A percentile compares a stretch with the other conserved stretches of the same genome.
phyloP scores from a whole-genome alignment of 2,888 invertebrate species.

The Hirtodrosophila duncani region DNA sequence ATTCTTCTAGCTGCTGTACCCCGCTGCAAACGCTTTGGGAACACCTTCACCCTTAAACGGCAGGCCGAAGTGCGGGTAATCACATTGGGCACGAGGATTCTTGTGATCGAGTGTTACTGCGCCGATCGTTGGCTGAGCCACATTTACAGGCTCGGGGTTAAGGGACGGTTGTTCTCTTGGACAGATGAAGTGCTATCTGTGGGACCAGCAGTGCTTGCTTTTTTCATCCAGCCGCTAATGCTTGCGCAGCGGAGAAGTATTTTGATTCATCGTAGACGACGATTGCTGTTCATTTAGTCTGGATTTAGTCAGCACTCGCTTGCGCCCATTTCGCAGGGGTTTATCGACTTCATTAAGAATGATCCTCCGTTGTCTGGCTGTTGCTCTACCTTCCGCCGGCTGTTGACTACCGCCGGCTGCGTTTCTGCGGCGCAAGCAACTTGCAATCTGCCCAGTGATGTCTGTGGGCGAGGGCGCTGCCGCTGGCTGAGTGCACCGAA shows the following conservation, averaged over 20 bases:
- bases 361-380: constrained; percentile 28
- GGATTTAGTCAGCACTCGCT: constrained; percentile 47
- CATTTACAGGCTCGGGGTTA: no score
- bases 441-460: constrained; percentile 2
- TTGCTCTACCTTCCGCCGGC: constrained; percentile 55
- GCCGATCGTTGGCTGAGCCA: no score
- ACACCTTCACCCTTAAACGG: no score
- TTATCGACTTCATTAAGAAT: constrained; percentile 48
- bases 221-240: constrained; percentile 48
- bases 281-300: constrained; percentile 16
- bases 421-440: constrained; percentile 36
- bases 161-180: no score
- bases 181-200: constrained; percentile 55
- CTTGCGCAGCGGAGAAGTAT: constrained; percentile 65
- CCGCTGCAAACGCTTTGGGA: no score
- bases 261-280: neutral
- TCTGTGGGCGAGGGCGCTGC: constrained; percentile 1
- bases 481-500: constrained; percentile 10
- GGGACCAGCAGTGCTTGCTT: constrained; percentile 45
- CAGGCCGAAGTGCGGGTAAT: no score
- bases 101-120: no score
- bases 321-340: constrained; percentile 70
- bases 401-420: constrained; percentile 1
- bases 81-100: no score
- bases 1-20: no score